phyloP scores from a whole-genome alignment of 2,888 invertebrate genomes.

The Melanotus villosus region DNA sequence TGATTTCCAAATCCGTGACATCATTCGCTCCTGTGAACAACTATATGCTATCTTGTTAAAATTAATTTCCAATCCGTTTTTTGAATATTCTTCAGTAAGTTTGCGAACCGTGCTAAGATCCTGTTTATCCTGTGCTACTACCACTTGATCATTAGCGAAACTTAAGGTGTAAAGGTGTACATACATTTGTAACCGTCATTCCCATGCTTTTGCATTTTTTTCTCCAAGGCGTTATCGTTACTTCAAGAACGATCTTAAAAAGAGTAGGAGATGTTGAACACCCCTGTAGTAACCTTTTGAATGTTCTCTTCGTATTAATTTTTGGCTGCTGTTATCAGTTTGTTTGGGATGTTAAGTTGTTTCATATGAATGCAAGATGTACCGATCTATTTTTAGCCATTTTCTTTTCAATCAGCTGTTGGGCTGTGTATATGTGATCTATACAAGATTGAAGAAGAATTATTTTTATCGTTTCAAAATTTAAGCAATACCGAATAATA shows the following conservation, averaged over 20 bases:
- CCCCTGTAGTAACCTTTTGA: neutral
- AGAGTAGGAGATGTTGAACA: neutral
- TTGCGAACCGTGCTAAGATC: slow-evolving; percentile 26
- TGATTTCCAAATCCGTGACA: neutral
- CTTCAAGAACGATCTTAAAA: slow-evolving; percentile 3
- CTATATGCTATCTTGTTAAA: slow-evolving; percentile 20
- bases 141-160: slow-evolving; percentile 26
- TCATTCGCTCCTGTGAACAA: neutral
- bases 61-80: slow-evolving; percentile 11
- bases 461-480: too few relatives aligned
- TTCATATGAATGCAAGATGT: too few relatives aligned
- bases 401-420: too few relatives aligned
- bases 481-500: too few relatives aligned
- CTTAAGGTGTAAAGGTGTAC: slow-evolving; percentile 19
- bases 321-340: too few relatives aligned
- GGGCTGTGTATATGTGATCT: too few relatives aligned
- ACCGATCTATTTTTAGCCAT: too few relatives aligned
- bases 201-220: slow-evolving; percentile 24
- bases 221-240: neutral
- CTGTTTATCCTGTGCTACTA: slow-evolving; percentile 19
- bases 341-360: too few relatives aligned
- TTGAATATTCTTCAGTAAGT: slow-evolving; percentile 10
- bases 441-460: too few relatives aligned
- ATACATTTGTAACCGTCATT: neutral
- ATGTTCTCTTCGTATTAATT: too few relatives aligned